These are phyloP conservation scores for Crotophaga sulcirostris DNA, from an alignment of 2,113 vertebrate genomes.

Conservation along the genomic window DNA sequence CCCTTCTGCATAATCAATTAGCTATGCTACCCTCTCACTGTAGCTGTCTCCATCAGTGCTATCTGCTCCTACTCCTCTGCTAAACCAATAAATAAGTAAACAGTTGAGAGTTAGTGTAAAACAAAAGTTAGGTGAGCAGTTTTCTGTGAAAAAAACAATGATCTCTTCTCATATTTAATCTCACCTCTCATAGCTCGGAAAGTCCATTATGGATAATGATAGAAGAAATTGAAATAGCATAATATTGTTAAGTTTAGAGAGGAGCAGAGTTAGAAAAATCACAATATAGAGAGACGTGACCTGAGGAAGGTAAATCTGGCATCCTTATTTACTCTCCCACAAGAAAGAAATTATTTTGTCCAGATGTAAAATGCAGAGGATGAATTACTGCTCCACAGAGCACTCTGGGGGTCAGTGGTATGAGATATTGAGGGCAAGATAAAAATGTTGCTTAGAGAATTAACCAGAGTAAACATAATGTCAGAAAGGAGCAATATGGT, in stretches of 20 bases:
- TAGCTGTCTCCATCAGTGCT: not conserved
- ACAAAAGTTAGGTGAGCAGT: slow-evolving; percentile 26
- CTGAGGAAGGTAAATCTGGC: slow-evolving; percentile 50
- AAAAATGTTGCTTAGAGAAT: slow-evolving; percentile 19
- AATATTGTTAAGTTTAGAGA: slow-evolving; percentile 41
- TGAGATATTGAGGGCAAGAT: slow-evolving; percentile 34
- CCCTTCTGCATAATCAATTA: slow-evolving; percentile 5
- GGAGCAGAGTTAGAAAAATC: slow-evolving; percentile 21
- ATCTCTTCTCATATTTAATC: slow-evolving; percentile 18
- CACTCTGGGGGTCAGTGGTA: not conserved
- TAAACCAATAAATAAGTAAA: slow-evolving; percentile 39
- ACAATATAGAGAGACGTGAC: slow-evolving; percentile 15
- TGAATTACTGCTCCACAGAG: slow-evolving; percentile 42
- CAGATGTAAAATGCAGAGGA: slow-evolving; percentile 38
- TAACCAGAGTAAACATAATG: slow-evolving; percentile 1
- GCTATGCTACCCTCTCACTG: not conserved
- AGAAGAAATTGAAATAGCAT: slow-evolving; percentile 49
- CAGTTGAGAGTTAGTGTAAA: slow-evolving; percentile 19
- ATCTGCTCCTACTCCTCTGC: not conserved
- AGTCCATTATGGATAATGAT: slow-evolving; percentile 51
- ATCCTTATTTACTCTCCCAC: slow-evolving; percentile 50
- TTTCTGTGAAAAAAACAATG: not conserved
- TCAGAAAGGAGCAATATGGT: not conserved
- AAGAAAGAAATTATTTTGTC: slow-evolving; percentile 54
- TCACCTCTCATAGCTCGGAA: slow-evolving; percentile 6